Percentiles rank a stretch among this genome's conserved stretches.
Evolutionary conservation across 2,888 invertebrate species (phyloP).

Genomic region (Stratiomys singularior): DNA sequence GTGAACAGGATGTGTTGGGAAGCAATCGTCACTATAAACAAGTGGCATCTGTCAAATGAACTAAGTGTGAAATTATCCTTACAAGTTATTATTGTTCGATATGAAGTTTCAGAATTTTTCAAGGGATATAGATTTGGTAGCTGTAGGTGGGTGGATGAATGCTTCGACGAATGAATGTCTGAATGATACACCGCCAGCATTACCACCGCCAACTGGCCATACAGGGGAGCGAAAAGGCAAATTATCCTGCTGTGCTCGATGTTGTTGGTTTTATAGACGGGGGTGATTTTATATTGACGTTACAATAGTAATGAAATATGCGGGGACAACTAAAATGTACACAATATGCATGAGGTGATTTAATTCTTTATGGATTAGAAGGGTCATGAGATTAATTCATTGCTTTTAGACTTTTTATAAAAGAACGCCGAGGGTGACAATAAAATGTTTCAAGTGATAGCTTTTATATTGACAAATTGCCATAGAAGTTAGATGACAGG

Average conservation of each 20-base stretch:
- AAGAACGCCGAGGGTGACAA: conserved; percentile 6
- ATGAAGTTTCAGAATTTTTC: conserved; percentile 37
- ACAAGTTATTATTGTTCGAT: conserved; percentile 53
- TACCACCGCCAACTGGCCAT: background rate
- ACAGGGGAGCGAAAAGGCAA: conserved; percentile 10
- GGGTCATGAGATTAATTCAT: conserved; percentile 43
- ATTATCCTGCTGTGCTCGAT: conserved; percentile 34
- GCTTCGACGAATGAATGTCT: too few relatives aligned
- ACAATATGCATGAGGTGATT: conserved; percentile 47
- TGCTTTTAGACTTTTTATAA: background rate
- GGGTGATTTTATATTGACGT: conserved; percentile 24
- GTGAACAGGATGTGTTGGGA: conserved; percentile 41
- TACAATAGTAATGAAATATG: conserved; percentile 1
- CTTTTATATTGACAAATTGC: conserved; percentile 45
- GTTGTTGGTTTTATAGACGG: conserved; percentile 14
- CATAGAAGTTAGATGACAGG: conserved; percentile 17
- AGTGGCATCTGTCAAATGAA: conserved; percentile 58
- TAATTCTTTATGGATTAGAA: conserved; percentile 43
- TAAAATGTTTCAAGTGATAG: conserved; percentile 29
- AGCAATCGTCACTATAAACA: conserved; percentile 53
- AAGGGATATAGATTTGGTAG: background rate
- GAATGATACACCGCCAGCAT: background rate
- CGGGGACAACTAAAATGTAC: conserved; percentile 27
- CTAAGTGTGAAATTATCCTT: conserved; percentile 58
- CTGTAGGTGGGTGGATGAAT: conserved; percentile 16